Base-by-base conservation (phyloP, 2,113 vertebrate species). In the Catharus minimus region DNA sequence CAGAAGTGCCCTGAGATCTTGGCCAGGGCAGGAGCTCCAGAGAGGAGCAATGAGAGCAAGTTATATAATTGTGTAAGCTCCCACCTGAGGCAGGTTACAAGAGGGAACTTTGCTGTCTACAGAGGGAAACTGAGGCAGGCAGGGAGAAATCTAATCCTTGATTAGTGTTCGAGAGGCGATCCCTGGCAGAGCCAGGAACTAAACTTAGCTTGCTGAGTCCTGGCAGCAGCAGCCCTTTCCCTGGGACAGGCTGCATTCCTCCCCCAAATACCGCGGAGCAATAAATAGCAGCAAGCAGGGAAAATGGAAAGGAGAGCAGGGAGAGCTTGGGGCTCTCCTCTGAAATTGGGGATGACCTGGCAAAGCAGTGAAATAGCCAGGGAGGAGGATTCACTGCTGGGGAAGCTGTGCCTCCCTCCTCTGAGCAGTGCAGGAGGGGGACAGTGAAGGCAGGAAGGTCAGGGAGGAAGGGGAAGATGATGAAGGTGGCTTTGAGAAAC, bases 161-260 rank as follows among this genome's bases (percentile, higher is more conserved):
- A 55, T 69, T 66, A 62, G 50, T 79, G 57, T 43, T 68, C n/a
- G 72, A 38, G 74, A 62, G 88, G 33, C 0, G 10, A 85, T 88
- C 88, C 38, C 56, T 58, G 61, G 71, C 80, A 61, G 71, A 65
- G 47, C 30, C 81, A 58, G 15, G 47, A 84, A 76, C 73, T 81
- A 69, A 89, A 72, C 67, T 92, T 80, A 92, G 69, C 44, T 66
- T 22, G 39, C 61, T 0, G 9, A 44, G 67, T 73, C 67, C 23
- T 66, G 20, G 60, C 27, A 0, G 60, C 49, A 57, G 80, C 72
- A 72, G 74, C 77, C 43, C 52, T 66, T 68, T 57, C 39, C 80
- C 78, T 0, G 11, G 81, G 93, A 91, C 91, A 76, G 91, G 67
- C 95, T 73, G 84, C 95, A 93, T 95, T 95, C 95, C 87, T 89